A percentile compares a stretch with the other conserved stretches of the same genome.
These are phyloP conservation scores for Ibidorhyncha struthersii DNA, from an alignment of 2,113 vertebrate genomes.

Conservation along the genomic window DNA sequence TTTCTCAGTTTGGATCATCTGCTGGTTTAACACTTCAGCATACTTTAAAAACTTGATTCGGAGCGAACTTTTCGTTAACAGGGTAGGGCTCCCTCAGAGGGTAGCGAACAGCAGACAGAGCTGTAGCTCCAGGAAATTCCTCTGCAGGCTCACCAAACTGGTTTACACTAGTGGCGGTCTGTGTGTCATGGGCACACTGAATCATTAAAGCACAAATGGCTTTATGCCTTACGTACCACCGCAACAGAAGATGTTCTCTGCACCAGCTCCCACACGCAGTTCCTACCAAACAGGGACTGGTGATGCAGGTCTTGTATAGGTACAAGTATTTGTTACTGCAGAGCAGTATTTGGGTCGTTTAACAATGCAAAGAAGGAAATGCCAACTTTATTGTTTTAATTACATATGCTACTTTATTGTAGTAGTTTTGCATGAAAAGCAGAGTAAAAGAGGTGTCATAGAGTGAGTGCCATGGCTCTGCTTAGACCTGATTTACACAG, in stretches of 20 bases:
- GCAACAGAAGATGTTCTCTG: not conserved
- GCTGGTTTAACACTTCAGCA: not conserved
- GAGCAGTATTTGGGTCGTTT: not conserved
- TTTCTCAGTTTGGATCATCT: not conserved
- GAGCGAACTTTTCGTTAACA: not conserved
- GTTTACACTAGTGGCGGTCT: not conserved
- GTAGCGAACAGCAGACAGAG: not conserved
- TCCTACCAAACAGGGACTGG: not conserved
- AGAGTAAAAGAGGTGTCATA: not conserved
- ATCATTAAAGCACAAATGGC: not conserved
- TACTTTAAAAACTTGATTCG: not conserved
- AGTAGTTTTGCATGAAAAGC: not conserved
- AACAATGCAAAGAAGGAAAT: not conserved
- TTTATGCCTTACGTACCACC: not conserved
- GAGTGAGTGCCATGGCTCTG: not conserved
- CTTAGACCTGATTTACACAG: not conserved
- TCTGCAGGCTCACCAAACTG: constrained; percentile 27
- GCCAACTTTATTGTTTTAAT: not conserved
- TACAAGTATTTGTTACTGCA: not conserved
- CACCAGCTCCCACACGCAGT: not conserved
- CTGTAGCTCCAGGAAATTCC: constrained; percentile 30
- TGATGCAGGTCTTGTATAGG: too few relatives aligned
- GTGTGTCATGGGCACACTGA: not conserved
- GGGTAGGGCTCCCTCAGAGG: not conserved
- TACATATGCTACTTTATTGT: not conserved